Percentiles rank a stretch among this genome's conserved stretches.
Evolutionary conservation across 2,888 invertebrate species (phyloP).

Genomic region (Tachina fera): DNA sequence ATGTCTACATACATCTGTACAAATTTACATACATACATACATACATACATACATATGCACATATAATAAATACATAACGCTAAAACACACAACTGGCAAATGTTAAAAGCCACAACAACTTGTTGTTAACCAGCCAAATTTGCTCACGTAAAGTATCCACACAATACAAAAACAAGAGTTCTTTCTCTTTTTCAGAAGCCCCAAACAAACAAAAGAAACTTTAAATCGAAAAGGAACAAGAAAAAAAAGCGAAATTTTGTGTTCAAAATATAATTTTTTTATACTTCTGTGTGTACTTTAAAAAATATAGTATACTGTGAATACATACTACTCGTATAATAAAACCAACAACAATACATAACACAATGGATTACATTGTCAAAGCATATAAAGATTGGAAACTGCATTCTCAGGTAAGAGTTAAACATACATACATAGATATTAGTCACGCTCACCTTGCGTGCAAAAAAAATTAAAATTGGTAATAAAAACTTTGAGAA

Average conservation of each 20-base stretch:
- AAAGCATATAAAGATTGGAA: slow-evolving; percentile 83
- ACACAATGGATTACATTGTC: slow-evolving; percentile 82
- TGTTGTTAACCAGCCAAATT: slow-evolving; percentile 59
- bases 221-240: background rate
- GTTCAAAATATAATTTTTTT: slow-evolving; percentile 49
- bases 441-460: background rate
- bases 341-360: slow-evolving; percentile 17
- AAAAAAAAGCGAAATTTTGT: slow-evolving; percentile 52
- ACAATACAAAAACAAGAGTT: slow-evolving; percentile 25
- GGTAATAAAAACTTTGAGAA: background rate
- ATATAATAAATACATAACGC: background rate
- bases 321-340: background rate
- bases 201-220: slow-evolving; percentile 56
- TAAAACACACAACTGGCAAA: slow-evolving; percentile 39
- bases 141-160: slow-evolving; percentile 14
- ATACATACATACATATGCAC: too few relatives aligned
- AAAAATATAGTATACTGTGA: background rate
- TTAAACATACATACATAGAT: background rate
- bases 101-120: slow-evolving; percentile 31
- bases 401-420: slow-evolving; percentile 81
- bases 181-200: slow-evolving; percentile 34
- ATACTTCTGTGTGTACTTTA: background rate
- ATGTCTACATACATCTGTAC: too few relatives aligned
- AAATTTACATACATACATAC: too few relatives aligned
- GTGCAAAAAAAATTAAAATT: background rate